These are phyloP conservation scores for Thymelicus lineola DNA, from an alignment of 2,888 invertebrate genomes.

Conservation along the genomic window DNA sequence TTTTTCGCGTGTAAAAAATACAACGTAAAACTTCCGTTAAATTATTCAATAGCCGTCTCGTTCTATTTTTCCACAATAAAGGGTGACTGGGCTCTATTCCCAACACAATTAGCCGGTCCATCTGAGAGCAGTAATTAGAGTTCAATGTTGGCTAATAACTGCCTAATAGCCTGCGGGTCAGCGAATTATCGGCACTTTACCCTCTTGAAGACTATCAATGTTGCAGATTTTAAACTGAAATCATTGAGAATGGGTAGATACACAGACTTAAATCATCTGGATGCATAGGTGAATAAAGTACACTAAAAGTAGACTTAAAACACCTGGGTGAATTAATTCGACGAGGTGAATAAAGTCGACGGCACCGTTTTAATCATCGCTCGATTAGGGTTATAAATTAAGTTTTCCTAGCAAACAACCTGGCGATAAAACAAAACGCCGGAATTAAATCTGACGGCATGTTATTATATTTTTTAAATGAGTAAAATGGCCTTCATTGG, in stretches of 20 bases:
- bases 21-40: background rate
- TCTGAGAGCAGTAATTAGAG: constrained; percentile 42
- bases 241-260: too few relatives aligned
- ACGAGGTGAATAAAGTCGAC: too few relatives aligned
- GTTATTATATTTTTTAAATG: background rate
- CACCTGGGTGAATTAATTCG: too few relatives aligned
- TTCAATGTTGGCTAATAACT: constrained; percentile 46
- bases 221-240: too few relatives aligned
- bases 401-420: too few relatives aligned
- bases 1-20: background rate
- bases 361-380: too few relatives aligned
- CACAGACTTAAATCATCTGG: too few relatives aligned
- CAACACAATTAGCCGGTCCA: constrained; percentile 36
- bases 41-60: background rate
- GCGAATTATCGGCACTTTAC: constrained; percentile 55
- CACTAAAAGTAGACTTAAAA: too few relatives aligned
- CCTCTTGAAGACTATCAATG: background rate
- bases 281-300: too few relatives aligned
- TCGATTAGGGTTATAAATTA: too few relatives aligned
- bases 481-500: background rate
- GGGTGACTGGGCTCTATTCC: constrained; percentile 6
- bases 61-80: constrained; percentile 4
- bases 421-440: too few relatives aligned
- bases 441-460: too few relatives aligned
- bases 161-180: constrained; percentile 44